Base-by-base conservation (phyloP, 1,140 invertebrate species). In the Pseudomyrmex flavicornis region DNA sequence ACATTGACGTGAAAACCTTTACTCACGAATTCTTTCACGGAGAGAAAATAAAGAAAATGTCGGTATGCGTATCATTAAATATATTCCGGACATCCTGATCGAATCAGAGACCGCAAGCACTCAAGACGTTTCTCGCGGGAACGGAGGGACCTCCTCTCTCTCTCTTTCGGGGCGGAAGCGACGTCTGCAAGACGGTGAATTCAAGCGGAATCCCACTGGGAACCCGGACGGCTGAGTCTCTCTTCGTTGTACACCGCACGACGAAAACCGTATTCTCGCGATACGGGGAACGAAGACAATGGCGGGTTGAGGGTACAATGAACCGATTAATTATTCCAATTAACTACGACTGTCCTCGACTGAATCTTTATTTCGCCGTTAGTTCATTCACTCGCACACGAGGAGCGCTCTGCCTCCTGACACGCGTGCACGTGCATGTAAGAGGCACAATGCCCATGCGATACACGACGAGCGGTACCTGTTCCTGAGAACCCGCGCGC, bases 291-390 rank as follows among this genome's bases (percentile, higher is more conserved):
- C 68, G 46, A 54, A 76, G 69, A 77, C 54, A 72, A 61, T 22
- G 44, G 84, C 3, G 44, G 79, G 35, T 35, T 63, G 73, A 68
- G 70, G 82, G 85, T 52, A 90, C 87, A 88, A 89, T 83, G 87
- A 83, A 70, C 63, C 74, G 85, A 88, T 90, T 90, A 89, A 89
- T 90, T 90, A 90, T 87, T 83, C 85, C 75, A 85, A 85, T 85
- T 87, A 89, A 90, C 88, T 85, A 59, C 85, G n/a, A 87, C 52
- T 83, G 79, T 88, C 77, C 59, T 72, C 61, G 59, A 58, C 69
- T 35, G 65, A 89, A 88, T 89, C 84, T 88, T 89, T 85, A 88
- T 86, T 89, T 77, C 83, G 88, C 56, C 56, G 69, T 80, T 70
- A 20, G 12, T 59, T 70, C 54, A 59, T 72, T 72, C 76, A 15